phyloP scores from a whole-genome alignment of 2,888 invertebrate species.

The Pterostichus madidus region DNA sequence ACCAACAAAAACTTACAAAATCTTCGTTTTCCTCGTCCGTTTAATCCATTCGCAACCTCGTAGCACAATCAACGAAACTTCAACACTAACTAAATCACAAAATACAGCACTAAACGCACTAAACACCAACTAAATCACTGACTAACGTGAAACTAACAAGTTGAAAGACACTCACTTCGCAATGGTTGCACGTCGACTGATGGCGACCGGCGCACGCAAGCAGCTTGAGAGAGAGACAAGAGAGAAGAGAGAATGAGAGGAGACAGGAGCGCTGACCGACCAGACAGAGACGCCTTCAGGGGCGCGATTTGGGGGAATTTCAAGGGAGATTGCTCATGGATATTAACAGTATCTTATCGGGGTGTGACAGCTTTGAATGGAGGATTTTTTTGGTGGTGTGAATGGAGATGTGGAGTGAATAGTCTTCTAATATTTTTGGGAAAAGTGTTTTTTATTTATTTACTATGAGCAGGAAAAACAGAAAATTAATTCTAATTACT shows the following conservation, averaged over 20 bases:
- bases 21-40: neutral
- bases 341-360: neutral
- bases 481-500: too few relatives aligned
- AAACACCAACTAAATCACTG: constrained; percentile 11
- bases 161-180: neutral
- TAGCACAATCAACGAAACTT: neutral
- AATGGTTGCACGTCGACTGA: neutral
- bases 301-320: constrained; percentile 29
- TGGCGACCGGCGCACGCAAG: neutral
- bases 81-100: constrained; percentile 2
- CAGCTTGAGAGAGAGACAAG: neutral
- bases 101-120: constrained; percentile 3
- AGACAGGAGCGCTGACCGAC: constrained; percentile 18
- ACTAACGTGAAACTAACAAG: neutral
- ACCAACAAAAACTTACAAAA: neutral
- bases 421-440: neutral
- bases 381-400: too few relatives aligned
- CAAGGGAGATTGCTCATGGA: neutral
- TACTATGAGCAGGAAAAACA: too few relatives aligned
- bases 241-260: neutral
- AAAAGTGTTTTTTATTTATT: too few relatives aligned
- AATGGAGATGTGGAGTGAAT: neutral
- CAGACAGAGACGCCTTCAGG: constrained; percentile 4
- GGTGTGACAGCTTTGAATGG: neutral
- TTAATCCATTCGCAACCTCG: neutral